Conservation (phyloP, 92 coral and sea anemone species). For the Epizoanthus illoricatus region DNA sequence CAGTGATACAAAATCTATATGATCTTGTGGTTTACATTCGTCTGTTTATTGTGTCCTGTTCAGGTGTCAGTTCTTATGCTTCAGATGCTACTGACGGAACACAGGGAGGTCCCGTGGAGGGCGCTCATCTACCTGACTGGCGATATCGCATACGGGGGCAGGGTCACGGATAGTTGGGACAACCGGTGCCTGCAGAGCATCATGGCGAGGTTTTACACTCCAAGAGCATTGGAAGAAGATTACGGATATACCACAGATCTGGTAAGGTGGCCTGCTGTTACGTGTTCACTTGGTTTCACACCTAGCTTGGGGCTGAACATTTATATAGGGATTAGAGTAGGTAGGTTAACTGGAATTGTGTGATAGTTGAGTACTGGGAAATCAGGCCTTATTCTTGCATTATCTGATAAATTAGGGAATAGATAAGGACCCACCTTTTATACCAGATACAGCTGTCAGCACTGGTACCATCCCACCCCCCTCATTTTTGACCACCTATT, state of each 20-base stretch:
- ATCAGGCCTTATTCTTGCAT: background rate
- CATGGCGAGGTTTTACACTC: constrained; percentile 75
- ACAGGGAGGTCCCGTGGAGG: constrained; percentile 92
- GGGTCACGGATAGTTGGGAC: constrained; percentile 97
- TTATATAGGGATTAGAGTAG: background rate
- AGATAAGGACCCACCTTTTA: background rate
- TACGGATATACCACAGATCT: constrained; percentile 80
- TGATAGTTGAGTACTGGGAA: background rate
- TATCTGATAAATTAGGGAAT: no score
- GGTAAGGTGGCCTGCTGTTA: constrained; percentile 41
- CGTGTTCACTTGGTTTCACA: background rate
- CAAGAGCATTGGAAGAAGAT: constrained; percentile 73
- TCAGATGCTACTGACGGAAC: constrained; percentile 87
- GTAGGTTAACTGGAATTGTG: background rate
- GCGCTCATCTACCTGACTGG: constrained; percentile 88
- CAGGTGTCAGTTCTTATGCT: constrained; percentile 95
- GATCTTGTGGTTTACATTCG: background rate
- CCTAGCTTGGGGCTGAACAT: background rate
- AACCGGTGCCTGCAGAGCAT: constrained; percentile 91
- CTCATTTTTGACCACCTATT: no score
- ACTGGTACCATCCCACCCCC: no score
- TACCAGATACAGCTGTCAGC: no score
- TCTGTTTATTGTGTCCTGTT: background rate
- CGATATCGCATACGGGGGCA: constrained; percentile 95
- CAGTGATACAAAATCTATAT: no score